A percentile compares a stretch with the other conserved stretches of the same genome.
Conservation (phyloP, 2,113 vertebrate genomes). For the Hylia prasina region DNA sequence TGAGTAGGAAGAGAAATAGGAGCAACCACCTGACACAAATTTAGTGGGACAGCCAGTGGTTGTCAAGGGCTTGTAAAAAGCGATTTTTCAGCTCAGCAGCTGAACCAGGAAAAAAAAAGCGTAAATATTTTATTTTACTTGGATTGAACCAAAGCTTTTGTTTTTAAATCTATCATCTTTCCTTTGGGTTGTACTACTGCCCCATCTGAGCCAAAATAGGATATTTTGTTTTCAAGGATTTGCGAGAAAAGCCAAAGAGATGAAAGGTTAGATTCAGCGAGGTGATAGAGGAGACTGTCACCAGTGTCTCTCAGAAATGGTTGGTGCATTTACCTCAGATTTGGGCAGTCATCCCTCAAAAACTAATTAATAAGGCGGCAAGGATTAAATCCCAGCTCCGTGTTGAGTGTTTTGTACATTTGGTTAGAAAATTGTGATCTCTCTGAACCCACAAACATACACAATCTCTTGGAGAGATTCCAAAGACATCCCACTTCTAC, state of each 20-base stretch:
- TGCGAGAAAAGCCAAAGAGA: neutral
- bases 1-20: neutral
- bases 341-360: neutral
- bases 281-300: neutral
- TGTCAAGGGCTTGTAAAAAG: neutral
- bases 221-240: neutral
- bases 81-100: neutral
- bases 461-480: neutral
- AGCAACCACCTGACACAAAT: neutral
- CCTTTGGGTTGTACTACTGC: neutral
- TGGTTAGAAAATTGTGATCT: neutral
- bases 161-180: neutral
- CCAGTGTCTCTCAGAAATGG: neutral
- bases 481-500: neutral
- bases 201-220: neutral
- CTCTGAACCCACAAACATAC: neutral
- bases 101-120: neutral
- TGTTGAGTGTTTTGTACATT: neutral
- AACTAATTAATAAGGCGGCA: neutral
- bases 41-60: neutral
- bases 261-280: neutral
- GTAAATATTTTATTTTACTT: slow-evolving; percentile 26
- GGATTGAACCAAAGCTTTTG: neutral
- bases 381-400: neutral
- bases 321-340: neutral